Evolutionary conservation across 2,113 vertebrate species (phyloP), one percentile per base, ranked within the genome.

Genomic region (Asarcornis scutulata): DNA sequence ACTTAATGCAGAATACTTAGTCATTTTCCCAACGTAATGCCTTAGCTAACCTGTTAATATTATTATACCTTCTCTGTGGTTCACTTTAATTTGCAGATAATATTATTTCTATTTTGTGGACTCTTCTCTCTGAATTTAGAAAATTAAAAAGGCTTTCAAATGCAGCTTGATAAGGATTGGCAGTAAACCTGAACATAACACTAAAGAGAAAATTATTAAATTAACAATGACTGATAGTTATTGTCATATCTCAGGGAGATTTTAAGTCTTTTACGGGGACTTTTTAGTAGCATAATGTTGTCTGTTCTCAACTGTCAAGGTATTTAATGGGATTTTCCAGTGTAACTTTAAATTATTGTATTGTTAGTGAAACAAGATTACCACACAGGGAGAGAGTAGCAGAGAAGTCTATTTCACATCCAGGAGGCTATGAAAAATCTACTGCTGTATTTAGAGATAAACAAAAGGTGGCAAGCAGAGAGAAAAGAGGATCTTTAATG

Each of bases 241-340:
- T 59, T 86, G 3, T 76, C 25, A 66, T n/a, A 78, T 18, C 64
- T 90, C 48, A 17, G 38, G 79, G 16, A 81, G 31, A 46, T 89
- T 83, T 60, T 63, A 52, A 77, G 55, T n/a, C 18, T 90, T 91
- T 90, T 60, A 46, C 23, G 71, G 29, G 34, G 27, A 77, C 18
- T 80, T 27, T 78, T 64, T 34, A 77, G 34, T 82, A 58, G n/a
- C 36, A 66, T 31, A 11, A 7, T 78, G n/a, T 38, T 95, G 67
- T 73, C 75, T 88, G 20, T 88, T 93, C 69, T 94, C 55, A 73
- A 14, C 46, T 93, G 63, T 85, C 42, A 86, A 73, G 32, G 23
- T 92, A 74, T 91, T 94, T 73, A 90, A 32, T 52, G 80, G 89
- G 80, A 83, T 95, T 96, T 97, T 88, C 13, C 76, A 83, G 18